Evolutionary conservation across 1,140 invertebrate species (phyloP), one percentile per base, ranked within the genome.

Genomic region (Palaemon carinicauda): DNA sequence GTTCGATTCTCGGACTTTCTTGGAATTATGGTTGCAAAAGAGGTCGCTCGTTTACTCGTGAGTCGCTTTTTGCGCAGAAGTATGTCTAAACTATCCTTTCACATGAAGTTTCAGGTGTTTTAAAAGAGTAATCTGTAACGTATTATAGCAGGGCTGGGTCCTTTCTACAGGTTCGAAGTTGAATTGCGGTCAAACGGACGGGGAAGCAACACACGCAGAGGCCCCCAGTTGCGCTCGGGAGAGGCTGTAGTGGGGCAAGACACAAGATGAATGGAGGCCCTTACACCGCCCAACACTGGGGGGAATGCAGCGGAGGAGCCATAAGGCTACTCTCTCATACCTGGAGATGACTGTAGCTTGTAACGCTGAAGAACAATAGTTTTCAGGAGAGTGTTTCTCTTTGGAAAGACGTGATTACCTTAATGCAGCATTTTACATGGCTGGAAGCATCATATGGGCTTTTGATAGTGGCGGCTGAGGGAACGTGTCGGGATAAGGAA

Each of bases 241-340:
- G 83, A 80, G 83, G 74, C 75, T 79, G 60, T 53, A 31, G 83
- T 60, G 75, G 56, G 24, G 83, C 53, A 56, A 9, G 74, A 85
- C 75, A 85, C 83, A 80, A 79, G 83, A 85, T 85, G 83, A 85
- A 85, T 85, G 75, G 83, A 69, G 53, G 79, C 33, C 75, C 83
- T 85, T 52, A 85, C 83, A 85, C 83, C 79, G 79, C 83, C 41
- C 75, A 85, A 69, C 83, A 80, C 83, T 7, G 56, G n/a, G 33
- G 83, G 74, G 83, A 80, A 85, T 85, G 83, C 83, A 85, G 83
- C 56, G 82, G 53, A 54, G 82, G 53, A 54, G 51, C 53, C 81
- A 21, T 15, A 24, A n/a, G 19, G n/a, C 80, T 52, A 41, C 33
- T 52, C 29, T 50, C 81, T 82, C 69, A 82, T 82, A 71, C 73